phyloP scores from a whole-genome alignment of 2,113 vertebrate species.

The Platichthys flesus region DNA sequence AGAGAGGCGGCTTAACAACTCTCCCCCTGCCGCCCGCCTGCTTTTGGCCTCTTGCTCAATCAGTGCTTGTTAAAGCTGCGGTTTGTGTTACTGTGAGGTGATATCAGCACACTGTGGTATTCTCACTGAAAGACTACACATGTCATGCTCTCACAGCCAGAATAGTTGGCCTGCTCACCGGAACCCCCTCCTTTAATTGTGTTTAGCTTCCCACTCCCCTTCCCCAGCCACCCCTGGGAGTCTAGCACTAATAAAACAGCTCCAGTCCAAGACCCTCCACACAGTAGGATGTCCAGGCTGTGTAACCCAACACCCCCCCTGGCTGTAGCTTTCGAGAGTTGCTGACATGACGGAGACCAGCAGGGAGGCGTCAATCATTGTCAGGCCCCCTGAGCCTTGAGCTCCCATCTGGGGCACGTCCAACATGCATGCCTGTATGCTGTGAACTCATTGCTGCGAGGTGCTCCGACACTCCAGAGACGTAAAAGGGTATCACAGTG shows the following conservation, averaged over 20 bases:
- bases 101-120: slow-evolving; percentile 52
- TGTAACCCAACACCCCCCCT: slow-evolving; percentile 65
- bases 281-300: slow-evolving; percentile 50
- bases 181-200: slow-evolving; percentile 61
- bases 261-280: slow-evolving; percentile 70
- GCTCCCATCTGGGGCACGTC: slow-evolving; percentile 61
- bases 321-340: slow-evolving; percentile 64
- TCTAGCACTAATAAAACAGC: slow-evolving; percentile 74
- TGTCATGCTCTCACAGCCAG: slow-evolving; percentile 67
- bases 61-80: slow-evolving; percentile 61
- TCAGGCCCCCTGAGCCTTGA: slow-evolving; percentile 43
- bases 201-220: slow-evolving; percentile 60
- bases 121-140: slow-evolving; percentile 69
- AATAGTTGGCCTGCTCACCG: slow-evolving; percentile 51
- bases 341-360: slow-evolving; percentile 77
- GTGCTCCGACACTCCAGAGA: slow-evolving; percentile 51
- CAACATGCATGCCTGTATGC: slow-evolving; percentile 54
- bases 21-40: slow-evolving; percentile 24
- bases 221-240: slow-evolving; percentile 56
- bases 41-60: slow-evolving; percentile 63
- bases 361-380: slow-evolving; percentile 67
- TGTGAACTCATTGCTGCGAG: slow-evolving; percentile 23
- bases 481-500: slow-evolving; percentile 24
- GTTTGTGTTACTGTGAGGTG: slow-evolving; percentile 65
- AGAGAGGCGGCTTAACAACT: slow-evolving; percentile 51